Percentiles rank a stretch among this genome's conserved stretches.
Conservation (phyloP, 35 echinoderm and acorn worm genomes). For the Anneissia japonica region DNA sequence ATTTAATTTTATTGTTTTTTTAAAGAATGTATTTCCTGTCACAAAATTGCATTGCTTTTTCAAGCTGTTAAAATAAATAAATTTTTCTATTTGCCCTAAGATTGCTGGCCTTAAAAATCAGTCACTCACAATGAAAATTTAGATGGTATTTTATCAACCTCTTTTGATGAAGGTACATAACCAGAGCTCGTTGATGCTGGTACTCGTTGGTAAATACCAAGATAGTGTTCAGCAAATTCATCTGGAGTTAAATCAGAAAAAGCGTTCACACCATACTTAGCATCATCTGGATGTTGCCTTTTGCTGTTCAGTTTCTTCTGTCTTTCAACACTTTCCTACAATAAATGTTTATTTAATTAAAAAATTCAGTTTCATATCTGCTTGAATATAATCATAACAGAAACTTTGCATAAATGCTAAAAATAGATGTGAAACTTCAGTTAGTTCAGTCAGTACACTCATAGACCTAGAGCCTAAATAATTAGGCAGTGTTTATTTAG, state of each 20-base stretch:
- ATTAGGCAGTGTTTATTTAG: no score
- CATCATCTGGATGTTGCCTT: slow-evolving; percentile 32
- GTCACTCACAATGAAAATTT: slow-evolving; percentile 41
- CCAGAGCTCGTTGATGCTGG: not conserved
- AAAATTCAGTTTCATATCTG: no score
- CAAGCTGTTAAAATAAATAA: not conserved
- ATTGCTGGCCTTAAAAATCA: not conserved
- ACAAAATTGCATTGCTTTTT: not conserved
- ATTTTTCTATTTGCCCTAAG: not conserved
- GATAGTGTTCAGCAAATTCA: slow-evolving; percentile 53
- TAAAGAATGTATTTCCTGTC: slow-evolving; percentile 6
- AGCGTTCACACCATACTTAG: slow-evolving; percentile 67
- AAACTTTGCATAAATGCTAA: no score
- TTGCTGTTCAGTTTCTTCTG: slow-evolving; percentile 44
- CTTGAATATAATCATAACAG: no score
- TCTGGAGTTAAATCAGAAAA: slow-evolving; percentile 77
- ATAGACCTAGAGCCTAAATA: no score
- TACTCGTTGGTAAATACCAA: slow-evolving; percentile 2
- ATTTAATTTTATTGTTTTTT: no score
- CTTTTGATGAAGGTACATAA: not conserved
- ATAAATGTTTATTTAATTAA: no score
- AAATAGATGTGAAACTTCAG: no score
- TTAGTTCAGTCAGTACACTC: no score
- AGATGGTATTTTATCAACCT: not conserved
- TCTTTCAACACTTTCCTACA: slow-evolving; percentile 61